phyloP scores from a whole-genome alignment of 2,113 vertebrate genomes.

The Ophthalmolycus amberensis region DNA sequence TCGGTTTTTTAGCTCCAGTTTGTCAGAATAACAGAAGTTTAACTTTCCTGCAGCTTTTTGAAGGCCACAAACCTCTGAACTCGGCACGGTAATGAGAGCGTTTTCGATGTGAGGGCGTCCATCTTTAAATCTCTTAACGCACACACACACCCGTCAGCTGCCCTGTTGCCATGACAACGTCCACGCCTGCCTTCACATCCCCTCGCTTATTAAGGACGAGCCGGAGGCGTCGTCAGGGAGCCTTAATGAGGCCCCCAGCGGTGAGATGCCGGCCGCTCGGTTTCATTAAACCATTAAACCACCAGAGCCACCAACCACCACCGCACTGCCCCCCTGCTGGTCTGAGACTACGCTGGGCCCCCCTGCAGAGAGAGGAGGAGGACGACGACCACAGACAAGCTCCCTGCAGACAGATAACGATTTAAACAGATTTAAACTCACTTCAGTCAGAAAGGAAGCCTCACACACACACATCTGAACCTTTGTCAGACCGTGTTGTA shows the following conservation, averaged over 20 bases:
- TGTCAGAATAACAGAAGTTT: background rate
- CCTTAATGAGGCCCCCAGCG: conserved; percentile 28
- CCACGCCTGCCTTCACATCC: too few species aligned
- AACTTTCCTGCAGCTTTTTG: background rate
- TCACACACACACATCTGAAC: too few species aligned
- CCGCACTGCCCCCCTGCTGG: background rate
- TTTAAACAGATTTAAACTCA: background rate
- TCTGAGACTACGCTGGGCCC: background rate
- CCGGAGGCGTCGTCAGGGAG: background rate
- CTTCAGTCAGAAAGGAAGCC: conserved; percentile 3
- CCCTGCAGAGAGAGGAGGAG: background rate
- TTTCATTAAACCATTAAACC: conserved; percentile 38
- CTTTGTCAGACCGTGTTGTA: too few species aligned
- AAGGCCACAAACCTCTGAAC: background rate
- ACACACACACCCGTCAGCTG: background rate
- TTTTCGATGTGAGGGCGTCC: background rate
- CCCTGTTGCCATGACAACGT: conserved; percentile 29
- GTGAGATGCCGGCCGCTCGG: background rate
- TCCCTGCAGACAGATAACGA: background rate
- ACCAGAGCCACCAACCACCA: too few species aligned
- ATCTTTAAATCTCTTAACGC: conserved; percentile 22
- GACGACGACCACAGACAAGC: too few species aligned
- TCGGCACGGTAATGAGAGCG: conserved; percentile 7
- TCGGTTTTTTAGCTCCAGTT: background rate
- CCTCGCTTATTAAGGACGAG: background rate